Conservation (phyloP, 2,888 invertebrate genomes). For the Stenurella melanura region DNA sequence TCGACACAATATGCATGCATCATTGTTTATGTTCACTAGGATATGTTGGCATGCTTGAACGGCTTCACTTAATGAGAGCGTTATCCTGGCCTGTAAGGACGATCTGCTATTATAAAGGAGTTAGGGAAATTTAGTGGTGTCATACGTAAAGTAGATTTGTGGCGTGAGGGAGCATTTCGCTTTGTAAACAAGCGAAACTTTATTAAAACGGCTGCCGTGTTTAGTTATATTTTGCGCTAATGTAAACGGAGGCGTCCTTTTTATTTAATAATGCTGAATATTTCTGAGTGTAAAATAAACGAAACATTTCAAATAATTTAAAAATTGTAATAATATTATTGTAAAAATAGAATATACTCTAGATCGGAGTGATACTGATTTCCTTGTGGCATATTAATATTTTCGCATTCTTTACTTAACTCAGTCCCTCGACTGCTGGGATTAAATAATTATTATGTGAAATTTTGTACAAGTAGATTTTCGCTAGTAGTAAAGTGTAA, state of each 20-base stretch:
- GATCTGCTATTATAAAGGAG: conserved; percentile 58
- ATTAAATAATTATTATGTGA: too few relatives aligned
- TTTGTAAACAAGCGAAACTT: conserved; percentile 18
- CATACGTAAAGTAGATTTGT: conserved; percentile 54
- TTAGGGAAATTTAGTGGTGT: conserved; percentile 57
- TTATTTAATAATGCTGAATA: background rate
- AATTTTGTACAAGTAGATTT: too few relatives aligned
- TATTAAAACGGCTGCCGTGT: conserved; percentile 20
- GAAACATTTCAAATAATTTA: too few relatives aligned
- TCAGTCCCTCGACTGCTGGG: too few relatives aligned
- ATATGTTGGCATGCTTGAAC: conserved; percentile 62
- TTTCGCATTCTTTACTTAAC: too few relatives aligned
- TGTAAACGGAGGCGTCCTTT: background rate
- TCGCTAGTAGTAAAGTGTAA: too few relatives aligned
- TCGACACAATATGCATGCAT: conserved; percentile 63
- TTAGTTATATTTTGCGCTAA: background rate
- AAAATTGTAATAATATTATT: too few relatives aligned
- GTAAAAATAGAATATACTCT: too few relatives aligned
- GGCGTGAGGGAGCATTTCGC: conserved; percentile 11
- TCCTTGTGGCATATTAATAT: too few relatives aligned
- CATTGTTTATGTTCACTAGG: conserved; percentile 65
- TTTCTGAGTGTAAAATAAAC: background rate
- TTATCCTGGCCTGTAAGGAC: conserved; percentile 61
- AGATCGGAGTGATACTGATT: too few relatives aligned
- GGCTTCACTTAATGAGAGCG: conserved; percentile 61